Evolutionary conservation across 2,797 vertebrate species (phyloP), one percentile per base, ranked within the genome.

Genomic region (Margarornis squamiger): DNA sequence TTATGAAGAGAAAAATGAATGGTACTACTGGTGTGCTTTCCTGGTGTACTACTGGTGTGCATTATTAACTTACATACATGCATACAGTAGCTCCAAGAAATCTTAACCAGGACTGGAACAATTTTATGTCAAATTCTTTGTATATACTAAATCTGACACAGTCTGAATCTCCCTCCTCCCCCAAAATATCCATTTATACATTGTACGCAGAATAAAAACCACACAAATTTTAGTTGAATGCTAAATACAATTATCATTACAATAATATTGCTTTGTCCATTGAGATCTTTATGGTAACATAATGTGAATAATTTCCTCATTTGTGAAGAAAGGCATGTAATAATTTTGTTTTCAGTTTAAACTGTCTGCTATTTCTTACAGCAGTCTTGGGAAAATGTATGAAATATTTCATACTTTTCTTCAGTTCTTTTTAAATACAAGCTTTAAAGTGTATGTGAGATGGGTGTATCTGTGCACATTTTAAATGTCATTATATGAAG

Each of bases 371-470:
- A 32, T 87, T 86, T 86, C 59, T 74, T 82, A 63, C 45, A 88
- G 70, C 19, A 41, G 32, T 75, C 70, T 86, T 74, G 27, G 26
- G 46, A 74, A 94, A 91, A 62, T 29, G 3, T 46, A 48, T 66
- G 43, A 86, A 86, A 63, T 52, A 77, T 7, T 75, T 80, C 18
- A 62, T 66, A 66, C 14, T 93, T 90, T 51, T 32, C 29, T 55
- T 94, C 71, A 70, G 62, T 58, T 78, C 41, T 43, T 91, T 96
- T 94, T 52, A 92, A 89, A 83, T 30, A 78, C 29, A 83, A 70
- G n/a, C 88, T 91, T 88, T 75, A 83, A 87, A 90, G 55, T 27
- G 13, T 34, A 45, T 91, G 49, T 78, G 62, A 93, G 82, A 75
- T 51, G 27, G 4, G 52, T 61, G n/a, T 66, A 88, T 86, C 87